Evolutionary conservation across 2,113 vertebrate genomes (phyloP).

Genomic region (Percina caprodes): DNA sequence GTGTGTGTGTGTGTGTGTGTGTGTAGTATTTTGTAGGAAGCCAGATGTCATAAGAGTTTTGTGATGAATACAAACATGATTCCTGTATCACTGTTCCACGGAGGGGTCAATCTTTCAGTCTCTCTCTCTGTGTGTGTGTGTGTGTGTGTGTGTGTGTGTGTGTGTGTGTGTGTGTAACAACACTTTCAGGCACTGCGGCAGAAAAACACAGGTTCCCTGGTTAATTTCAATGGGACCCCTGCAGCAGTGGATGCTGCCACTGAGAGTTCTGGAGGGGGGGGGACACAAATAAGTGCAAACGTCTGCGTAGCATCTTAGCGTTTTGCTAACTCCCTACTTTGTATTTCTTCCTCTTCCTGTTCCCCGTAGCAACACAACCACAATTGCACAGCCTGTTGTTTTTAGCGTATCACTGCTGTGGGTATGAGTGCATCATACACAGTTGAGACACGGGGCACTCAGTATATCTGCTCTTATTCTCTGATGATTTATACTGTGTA

Average conservation of each 20-base stretch:
- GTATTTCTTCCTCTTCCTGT: not conserved
- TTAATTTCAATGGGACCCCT: conserved; percentile 10
- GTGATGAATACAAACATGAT: conserved; percentile 12
- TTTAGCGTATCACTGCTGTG: not conserved
- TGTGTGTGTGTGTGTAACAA: not conserved
- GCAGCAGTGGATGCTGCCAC: conserved; percentile 25
- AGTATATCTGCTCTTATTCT: not conserved
- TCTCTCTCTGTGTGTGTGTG: not conserved
- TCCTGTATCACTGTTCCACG: not conserved
- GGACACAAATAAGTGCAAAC: not conserved
- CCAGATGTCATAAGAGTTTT: not conserved
- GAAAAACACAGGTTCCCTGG: conserved; percentile 10
- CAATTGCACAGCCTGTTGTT: not conserved
- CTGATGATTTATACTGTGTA: not conserved
- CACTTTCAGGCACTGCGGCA: conserved; percentile 51
- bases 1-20: not conserved
- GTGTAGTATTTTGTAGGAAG: not conserved
- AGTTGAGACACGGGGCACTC: not conserved
- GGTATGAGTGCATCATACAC: not conserved
- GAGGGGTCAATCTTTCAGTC: not conserved
- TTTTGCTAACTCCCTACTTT: not conserved
- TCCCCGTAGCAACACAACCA: not conserved
- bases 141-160: not conserved
- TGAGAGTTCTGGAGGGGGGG: not conserved
- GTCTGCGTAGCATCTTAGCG: not conserved